A percentile compares a stretch with the other conserved stretches of the same genome.
phyloP scores from a whole-genome alignment of 2,113 vertebrate species.

The Rhizomys pruinosus region DNA sequence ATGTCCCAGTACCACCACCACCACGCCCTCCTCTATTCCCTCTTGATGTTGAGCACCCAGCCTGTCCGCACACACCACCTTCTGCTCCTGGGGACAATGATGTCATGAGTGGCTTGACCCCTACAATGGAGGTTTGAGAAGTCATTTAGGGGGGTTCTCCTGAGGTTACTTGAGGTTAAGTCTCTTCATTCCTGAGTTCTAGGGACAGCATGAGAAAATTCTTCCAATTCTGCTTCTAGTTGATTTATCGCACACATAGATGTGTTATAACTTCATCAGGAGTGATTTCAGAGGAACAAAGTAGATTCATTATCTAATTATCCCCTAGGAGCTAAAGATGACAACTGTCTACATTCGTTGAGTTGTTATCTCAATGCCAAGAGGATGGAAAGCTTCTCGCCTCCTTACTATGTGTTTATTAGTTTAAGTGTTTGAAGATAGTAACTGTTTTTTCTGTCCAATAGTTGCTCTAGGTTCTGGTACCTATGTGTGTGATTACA shows the following conservation, averaged over 20 bases:
- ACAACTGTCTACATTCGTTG: neutral
- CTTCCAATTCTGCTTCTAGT: neutral
- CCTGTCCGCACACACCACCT: neutral
- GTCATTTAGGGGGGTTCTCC: neutral
- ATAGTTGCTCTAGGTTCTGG: neutral
- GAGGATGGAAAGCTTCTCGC: neutral
- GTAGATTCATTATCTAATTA: neutral
- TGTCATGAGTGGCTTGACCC: neutral
- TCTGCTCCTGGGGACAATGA: neutral
- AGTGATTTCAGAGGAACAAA: constrained; percentile 13
- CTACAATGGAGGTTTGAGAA: neutral
- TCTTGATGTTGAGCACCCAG: constrained; percentile 37
- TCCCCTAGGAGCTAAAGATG: constrained; percentile 1
- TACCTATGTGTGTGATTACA: neutral
- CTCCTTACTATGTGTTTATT: neutral
- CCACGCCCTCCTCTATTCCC: constrained; percentile 17
- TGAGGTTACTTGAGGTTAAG: neutral
- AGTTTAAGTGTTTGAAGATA: neutral
- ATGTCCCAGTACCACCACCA: neutral
- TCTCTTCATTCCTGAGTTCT: neutral
- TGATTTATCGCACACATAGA: neutral
- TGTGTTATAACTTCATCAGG: neutral
- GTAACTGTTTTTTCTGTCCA: neutral
- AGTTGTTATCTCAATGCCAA: neutral
- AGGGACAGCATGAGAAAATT: neutral